phyloP scores from a whole-genome alignment of 2,888 invertebrate species.

The Lutraria lutraria region DNA sequence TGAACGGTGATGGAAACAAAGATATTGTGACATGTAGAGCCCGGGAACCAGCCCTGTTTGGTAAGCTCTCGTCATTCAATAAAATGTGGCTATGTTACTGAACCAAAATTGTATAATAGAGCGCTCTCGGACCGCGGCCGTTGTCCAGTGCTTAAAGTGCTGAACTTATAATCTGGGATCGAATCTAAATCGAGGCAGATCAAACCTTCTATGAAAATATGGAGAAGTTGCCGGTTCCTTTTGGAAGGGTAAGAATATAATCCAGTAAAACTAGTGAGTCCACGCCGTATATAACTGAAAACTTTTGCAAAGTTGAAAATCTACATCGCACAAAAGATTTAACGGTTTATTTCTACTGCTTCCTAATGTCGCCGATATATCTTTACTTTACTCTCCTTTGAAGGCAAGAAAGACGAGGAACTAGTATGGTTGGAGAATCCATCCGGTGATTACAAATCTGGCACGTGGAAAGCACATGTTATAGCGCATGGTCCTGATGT shows the following conservation, averaged over 20 bases:
- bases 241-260: too few species aligned
- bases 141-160: too few species aligned
- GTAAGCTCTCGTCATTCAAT: slow-evolving; percentile 51
- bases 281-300: too few species aligned
- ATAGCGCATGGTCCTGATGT: slow-evolving; percentile 75
- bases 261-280: too few species aligned
- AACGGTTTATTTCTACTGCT: neutral
- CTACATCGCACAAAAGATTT: neutral
- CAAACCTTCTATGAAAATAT: too few species aligned
- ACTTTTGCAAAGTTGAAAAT: too few species aligned
- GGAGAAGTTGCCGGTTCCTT: too few species aligned
- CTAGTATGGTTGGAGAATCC: slow-evolving; percentile 81
- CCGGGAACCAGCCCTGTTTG: slow-evolving; percentile 61
- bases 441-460: slow-evolving; percentile 51
- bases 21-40: slow-evolving; percentile 78
- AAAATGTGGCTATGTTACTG: neutral
- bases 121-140: too few species aligned
- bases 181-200: too few species aligned
- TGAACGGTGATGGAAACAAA: slow-evolving; percentile 76
- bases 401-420: slow-evolving; percentile 71
- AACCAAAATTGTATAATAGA: neutral
- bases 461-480: slow-evolving; percentile 74
- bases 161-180: too few species aligned
- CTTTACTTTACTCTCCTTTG: neutral
- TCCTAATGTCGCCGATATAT: neutral